Base-by-base conservation (phyloP, 1,140 invertebrate species). In the Heliconius hermathena region DNA sequence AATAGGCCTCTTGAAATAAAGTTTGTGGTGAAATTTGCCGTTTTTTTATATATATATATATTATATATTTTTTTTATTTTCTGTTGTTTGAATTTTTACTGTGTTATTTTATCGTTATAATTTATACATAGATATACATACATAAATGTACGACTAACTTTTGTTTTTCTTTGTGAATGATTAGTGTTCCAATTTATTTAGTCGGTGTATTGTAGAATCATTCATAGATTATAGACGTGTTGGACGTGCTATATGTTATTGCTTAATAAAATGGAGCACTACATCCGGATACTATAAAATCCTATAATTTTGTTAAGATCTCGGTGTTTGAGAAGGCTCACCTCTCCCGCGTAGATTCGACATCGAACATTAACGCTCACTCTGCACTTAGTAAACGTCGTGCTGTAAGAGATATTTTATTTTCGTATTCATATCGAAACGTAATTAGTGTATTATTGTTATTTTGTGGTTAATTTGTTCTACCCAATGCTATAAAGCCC, bases 391-490 rank as follows among this genome's bases (percentile, higher is more conserved):
- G 92, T 94, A 87, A 90, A 91, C 93, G 91, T 94, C 93, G 91
- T 94, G 91, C 90, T 93, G 93, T 93, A 91, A 90, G 87, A 88
- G 84, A 88, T 87, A 89, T 91, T 89, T 92, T 92, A 86, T 91
- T 90, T 93, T 91, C 84, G 85, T 91, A 90, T 91, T 93, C 86
- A 91, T 94, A 91, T 93, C 84, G 88, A 91, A 85, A 90, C 88
- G 90, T 94, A 93, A 90, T 94, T 93, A 94, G 93, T 94, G 91
- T 93, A 89, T 91, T 92, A 93, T 88, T 94, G 90, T 93, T 93
- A 89, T 89, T 91, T 88, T 92, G 83, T 91, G 88, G 90, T 94
- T 90, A 86, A 89, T 94, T 91, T 92, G 77, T 88, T 89, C 81
- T 92, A 90, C 92, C 88, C 84, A 81, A 82, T 85, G 84, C 85